These are phyloP conservation scores for Melanocharis versteri DNA, from an alignment of 2,113 vertebrate species.

Conservation along the genomic window DNA sequence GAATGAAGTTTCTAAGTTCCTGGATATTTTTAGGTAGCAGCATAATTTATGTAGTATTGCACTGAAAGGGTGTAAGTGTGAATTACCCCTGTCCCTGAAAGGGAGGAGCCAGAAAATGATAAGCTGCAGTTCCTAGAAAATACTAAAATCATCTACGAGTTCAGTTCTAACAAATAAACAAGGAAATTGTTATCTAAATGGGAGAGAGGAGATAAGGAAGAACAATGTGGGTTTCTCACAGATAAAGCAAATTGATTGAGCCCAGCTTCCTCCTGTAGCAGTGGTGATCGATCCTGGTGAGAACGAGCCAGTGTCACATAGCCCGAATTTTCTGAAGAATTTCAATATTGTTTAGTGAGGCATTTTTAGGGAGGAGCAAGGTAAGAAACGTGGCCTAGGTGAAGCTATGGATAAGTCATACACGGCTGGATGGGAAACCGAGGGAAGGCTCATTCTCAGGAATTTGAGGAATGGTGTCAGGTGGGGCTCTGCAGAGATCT, in stretches of 20 bases:
- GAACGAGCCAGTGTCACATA: not conserved
- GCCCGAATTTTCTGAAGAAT: not conserved
- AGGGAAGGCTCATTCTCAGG: not conserved
- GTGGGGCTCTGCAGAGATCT: not conserved
- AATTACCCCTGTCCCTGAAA: not conserved
- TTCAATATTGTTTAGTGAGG: not conserved
- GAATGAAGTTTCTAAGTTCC: not conserved
- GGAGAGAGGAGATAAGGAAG: not conserved
- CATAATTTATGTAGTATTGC: not conserved
- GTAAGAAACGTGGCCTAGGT: not conserved
- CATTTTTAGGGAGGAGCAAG: not conserved
- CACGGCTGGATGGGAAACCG: not conserved
- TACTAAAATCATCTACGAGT: not conserved
- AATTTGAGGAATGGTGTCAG: not conserved
- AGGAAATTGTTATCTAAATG: not conserved
- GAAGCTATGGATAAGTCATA: not conserved
- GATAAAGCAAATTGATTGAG: not conserved
- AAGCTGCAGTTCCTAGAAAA: not conserved
- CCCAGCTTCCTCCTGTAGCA: not conserved
- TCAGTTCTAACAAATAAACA: not conserved
- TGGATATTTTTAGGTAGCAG: not conserved
- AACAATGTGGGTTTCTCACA: not conserved
- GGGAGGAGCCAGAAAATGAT: not conserved
- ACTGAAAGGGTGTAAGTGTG: not conserved
- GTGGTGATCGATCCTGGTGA: not conserved